A percentile compares a stretch with the other conserved stretches of the same genome.
Evolutionary conservation across 2,113 vertebrate genomes (phyloP).

Genomic region (Rhinogobius similis): DNA sequence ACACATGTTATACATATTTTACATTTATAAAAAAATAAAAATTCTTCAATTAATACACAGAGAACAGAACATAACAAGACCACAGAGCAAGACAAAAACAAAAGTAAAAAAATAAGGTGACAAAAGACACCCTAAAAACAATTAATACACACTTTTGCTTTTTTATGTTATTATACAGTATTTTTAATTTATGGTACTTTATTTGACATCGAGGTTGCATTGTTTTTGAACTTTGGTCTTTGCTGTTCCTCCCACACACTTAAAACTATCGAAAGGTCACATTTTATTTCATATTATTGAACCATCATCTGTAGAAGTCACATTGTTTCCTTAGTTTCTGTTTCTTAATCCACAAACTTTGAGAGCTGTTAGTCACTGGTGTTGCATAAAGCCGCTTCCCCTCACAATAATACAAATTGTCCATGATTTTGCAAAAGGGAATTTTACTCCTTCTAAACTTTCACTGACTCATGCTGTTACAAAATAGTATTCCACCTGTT

Average conservation of each 20-base stretch:
- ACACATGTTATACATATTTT: too few relatives aligned
- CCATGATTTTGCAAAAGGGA: conserved; percentile 19
- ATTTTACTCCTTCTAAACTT: conserved; percentile 10
- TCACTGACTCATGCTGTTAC: conserved; percentile 8
- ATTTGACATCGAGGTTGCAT: too few relatives aligned
- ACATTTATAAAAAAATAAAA: too few relatives aligned
- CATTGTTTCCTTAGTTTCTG: not conserved
- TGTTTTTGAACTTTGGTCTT: conserved; percentile 14
- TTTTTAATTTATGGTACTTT: conserved; percentile 34
- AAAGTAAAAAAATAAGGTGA: too few relatives aligned
- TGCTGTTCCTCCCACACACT: conserved; percentile 11
- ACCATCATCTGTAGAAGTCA: conserved; percentile 18
- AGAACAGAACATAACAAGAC: too few relatives aligned
- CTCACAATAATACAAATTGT: conserved; percentile 6
- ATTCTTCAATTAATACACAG: too few relatives aligned
- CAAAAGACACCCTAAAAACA: too few relatives aligned
- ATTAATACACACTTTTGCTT: too few relatives aligned
- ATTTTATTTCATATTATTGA: conserved; percentile 10
- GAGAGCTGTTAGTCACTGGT: conserved; percentile 20
- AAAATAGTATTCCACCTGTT: not conserved
- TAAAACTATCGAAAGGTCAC: conserved; percentile 5
- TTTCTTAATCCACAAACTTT: not conserved
- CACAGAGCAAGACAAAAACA: too few relatives aligned
- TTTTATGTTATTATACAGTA: conserved; percentile 6
- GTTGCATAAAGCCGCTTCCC: conserved; percentile 10